Evolutionary conservation across 2,888 invertebrate genomes (phyloP).

Genomic region (Neuroscelio doddi): DNA sequence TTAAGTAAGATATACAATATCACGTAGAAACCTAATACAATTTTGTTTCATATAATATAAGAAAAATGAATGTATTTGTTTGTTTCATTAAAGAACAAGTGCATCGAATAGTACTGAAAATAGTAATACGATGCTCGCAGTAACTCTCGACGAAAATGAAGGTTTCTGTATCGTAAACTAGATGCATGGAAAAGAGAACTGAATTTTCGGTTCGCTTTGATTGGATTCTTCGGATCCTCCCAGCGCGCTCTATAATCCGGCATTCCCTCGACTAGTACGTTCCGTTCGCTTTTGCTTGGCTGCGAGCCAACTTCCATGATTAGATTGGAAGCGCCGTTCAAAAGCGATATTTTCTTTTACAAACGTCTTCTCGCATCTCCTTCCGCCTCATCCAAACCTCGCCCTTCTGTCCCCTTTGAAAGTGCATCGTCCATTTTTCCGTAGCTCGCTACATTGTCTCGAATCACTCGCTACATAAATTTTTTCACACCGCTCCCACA

Average conservation of each 20-base stretch:
- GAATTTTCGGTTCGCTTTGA: conserved; percentile 47
- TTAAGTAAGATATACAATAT: no score
- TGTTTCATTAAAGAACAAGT: neutral
- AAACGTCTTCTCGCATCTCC: conserved; percentile 19
- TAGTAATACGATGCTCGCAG: conserved; percentile 18
- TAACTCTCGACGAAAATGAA: conserved; percentile 36
- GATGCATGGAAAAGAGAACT: conserved; percentile 40
- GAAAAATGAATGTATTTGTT: no score
- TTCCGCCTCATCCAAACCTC: conserved; percentile 30
- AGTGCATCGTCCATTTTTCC: conserved; percentile 50
- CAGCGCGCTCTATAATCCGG: conserved; percentile 43
- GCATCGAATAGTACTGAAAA: neutral
- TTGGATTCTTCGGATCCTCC: conserved; percentile 48
- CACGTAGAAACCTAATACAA: no score
- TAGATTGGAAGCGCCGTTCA: conserved; percentile 55
- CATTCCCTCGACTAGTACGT: conserved; percentile 36
- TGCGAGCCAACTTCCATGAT: conserved; percentile 59
- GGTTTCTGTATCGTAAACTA: conserved; percentile 43
- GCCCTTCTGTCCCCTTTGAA: conserved; percentile 19
- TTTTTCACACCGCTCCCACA: conserved; percentile 30
- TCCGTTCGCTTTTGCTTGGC: conserved; percentile 47
- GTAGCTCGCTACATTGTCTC: conserved; percentile 35
- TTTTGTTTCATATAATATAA: no score
- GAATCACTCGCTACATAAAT: conserved; percentile 39
- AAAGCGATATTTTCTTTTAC: conserved; percentile 41